Conservation (phyloP, 2,888 invertebrate species). For the Carterocephalus palaemon region DNA sequence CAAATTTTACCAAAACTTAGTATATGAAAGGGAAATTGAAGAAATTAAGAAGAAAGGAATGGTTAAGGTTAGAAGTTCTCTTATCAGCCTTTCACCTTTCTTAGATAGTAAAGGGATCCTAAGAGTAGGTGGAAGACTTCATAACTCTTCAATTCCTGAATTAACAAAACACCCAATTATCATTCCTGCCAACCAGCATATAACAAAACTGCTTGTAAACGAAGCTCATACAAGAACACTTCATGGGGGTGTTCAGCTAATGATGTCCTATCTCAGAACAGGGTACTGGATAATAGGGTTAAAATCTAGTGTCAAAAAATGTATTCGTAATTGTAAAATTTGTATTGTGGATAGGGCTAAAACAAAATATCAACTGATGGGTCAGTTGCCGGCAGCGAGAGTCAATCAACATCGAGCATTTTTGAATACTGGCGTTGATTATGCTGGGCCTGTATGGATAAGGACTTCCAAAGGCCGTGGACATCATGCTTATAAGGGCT, state of each 20-base stretch:
- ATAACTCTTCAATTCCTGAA: no score
- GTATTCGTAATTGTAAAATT: slow-evolving; percentile 12
- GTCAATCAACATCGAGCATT: slow-evolving; percentile 21
- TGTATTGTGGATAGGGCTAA: slow-evolving; percentile 16
- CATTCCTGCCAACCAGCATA: no score
- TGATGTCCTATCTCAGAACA: slow-evolving; percentile 17
- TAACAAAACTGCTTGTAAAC: neutral
- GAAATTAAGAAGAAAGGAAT: no score
- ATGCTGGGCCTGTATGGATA: slow-evolving; percentile 25
- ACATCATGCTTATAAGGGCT: slow-evolving; percentile 15
- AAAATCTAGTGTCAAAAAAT: slow-evolving; percentile 16
- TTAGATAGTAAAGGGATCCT: no score
- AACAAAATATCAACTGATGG: slow-evolving; percentile 23
- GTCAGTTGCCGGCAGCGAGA: slow-evolving; percentile 20
- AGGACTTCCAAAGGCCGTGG: slow-evolving; percentile 23
- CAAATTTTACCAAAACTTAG: no score
- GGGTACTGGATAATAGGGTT: slow-evolving; percentile 24
- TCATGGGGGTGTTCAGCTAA: slow-evolving; percentile 24
- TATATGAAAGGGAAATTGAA: no score
- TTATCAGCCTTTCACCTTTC: no score
- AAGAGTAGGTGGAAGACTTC: no score
- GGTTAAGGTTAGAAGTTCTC: no score
- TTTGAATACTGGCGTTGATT: slow-evolving; percentile 24
- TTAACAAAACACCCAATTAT: no score
- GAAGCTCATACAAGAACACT: neutral